These are phyloP conservation scores for Eupithecia insigniata DNA, from an alignment of 2,888 invertebrate genomes.

Conservation along the genomic window DNA sequence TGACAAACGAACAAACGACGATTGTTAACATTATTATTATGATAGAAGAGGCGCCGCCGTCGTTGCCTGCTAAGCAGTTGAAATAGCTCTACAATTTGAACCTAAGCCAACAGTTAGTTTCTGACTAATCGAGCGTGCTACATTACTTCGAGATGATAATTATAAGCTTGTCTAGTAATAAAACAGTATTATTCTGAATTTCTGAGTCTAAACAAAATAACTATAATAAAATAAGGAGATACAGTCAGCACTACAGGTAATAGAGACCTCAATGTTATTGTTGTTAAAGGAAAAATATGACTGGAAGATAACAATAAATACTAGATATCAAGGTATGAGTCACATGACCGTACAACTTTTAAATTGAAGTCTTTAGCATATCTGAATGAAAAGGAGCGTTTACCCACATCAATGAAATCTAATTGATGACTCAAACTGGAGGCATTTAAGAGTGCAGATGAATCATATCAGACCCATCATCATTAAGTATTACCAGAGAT, in stretches of 20 bases:
- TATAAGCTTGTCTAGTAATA: conserved; percentile 34
- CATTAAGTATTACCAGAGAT: conserved; percentile 33
- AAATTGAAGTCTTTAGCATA: conserved; percentile 41
- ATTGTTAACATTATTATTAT: conserved; percentile 41
- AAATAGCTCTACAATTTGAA: conserved; percentile 51
- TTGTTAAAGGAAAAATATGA: not conserved
- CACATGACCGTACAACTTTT: conserved; percentile 30
- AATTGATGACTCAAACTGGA: conserved; percentile 46
- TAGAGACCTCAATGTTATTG: not conserved
- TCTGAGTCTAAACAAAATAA: not conserved
- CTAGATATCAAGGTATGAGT: conserved; percentile 11
- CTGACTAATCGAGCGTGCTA: conserved; percentile 34
- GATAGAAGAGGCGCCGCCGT: conserved; percentile 47
- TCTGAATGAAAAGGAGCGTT: conserved; percentile 43
- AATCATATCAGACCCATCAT: conserved; percentile 40
- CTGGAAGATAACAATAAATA: not conserved
- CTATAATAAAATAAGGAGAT: not conserved
- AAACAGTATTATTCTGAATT: not conserved
- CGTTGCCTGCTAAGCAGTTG: conserved; percentile 42
- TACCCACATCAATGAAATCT: conserved; percentile 44
- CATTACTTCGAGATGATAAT: conserved; percentile 32
- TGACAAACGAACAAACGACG: conserved; percentile 40
- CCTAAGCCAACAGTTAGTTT: conserved; percentile 49
- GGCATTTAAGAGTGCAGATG: conserved; percentile 38
- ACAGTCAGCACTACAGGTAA: not conserved